A percentile compares a stretch with the other conserved stretches of the same genome.
These are phyloP conservation scores for Caenorhabditis sp. DNA, from an alignment of 2,888 invertebrate species.

Conservation along the genomic window DNA sequence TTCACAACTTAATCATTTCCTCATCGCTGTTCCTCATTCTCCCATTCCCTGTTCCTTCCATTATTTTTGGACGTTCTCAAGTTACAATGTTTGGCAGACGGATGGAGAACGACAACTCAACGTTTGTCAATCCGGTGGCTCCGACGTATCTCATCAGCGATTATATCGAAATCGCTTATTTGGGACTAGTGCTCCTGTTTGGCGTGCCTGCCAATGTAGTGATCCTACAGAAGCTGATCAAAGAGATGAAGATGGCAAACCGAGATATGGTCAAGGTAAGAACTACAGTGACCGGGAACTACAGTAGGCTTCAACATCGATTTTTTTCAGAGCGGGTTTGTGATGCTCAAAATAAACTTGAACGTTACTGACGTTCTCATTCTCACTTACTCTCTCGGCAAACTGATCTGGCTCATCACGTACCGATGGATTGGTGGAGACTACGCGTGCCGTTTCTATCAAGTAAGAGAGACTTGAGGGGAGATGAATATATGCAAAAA, in stretches of 20 bases:
- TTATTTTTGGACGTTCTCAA: too few relatives aligned
- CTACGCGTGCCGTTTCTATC: constrained; percentile 70
- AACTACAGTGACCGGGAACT: not conserved
- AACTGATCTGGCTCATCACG: constrained; percentile 80
- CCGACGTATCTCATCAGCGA: constrained; percentile 78
- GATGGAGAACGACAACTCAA: constrained; percentile 51
- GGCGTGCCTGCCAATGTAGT: constrained; percentile 80
- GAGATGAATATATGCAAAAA: not conserved
- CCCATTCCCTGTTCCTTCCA: not conserved
- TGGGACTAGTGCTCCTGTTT: constrained; percentile 75
- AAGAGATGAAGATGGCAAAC: constrained; percentile 70
- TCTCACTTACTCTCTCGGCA: constrained; percentile 76
- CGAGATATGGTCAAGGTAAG: constrained; percentile 77
- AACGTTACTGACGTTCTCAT: constrained; percentile 81
- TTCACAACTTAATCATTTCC: constrained; percentile 22
- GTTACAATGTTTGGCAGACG: constrained; percentile 50
- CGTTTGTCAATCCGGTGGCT: constrained; percentile 34
- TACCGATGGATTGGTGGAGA: constrained; percentile 81
- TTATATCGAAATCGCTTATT: constrained; percentile 81
- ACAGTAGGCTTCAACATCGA: not conserved
- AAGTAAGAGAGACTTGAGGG: constrained; percentile 20
- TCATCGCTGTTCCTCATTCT: constrained; percentile 1
- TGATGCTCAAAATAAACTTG: constrained; percentile 81
- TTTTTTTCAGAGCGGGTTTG: constrained; percentile 75
- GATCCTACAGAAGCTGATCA: constrained; percentile 75